Conservation (phyloP, 2,888 invertebrate species). For the Morinoia aosen region DNA sequence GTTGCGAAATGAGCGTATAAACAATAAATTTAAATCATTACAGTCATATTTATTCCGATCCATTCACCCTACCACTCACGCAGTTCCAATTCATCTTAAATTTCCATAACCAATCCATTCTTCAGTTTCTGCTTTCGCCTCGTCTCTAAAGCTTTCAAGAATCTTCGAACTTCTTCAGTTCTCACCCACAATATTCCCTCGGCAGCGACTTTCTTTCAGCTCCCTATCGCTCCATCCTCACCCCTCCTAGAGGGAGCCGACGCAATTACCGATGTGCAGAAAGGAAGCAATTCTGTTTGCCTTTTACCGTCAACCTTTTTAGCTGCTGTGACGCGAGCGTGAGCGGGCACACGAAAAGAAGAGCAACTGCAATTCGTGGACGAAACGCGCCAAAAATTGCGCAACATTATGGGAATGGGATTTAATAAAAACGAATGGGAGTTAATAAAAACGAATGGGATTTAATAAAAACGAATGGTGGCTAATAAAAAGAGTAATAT, state of each 20-base stretch:
- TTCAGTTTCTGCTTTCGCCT: neutral
- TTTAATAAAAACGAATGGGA: neutral
- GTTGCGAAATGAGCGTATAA: neutral
- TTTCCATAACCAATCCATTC: neutral
- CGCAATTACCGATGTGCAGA: constrained; percentile 9
- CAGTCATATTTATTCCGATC: neutral
- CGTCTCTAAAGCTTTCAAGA: neutral
- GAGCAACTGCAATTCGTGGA: neutral
- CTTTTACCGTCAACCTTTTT: constrained; percentile 2
- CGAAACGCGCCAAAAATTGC: neutral
- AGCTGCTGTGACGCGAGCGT: neutral
- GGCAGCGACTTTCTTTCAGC: neutral
- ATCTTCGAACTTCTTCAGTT: neutral
- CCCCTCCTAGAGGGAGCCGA: neutral
- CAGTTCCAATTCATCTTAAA: neutral
- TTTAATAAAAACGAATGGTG: too few species aligned
- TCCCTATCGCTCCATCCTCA: neutral
- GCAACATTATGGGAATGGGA: neutral
- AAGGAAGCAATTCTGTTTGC: constrained; percentile 17
- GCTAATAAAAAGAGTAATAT: too few species aligned
- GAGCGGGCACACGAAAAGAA: neutral
- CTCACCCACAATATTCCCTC: neutral
- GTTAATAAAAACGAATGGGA: too few species aligned
- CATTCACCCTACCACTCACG: neutral
- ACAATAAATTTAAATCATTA: neutral